A percentile compares a stretch with the other conserved stretches of the same genome.
These are phyloP conservation scores for Natrix natrix DNA, from an alignment of 2,797 vertebrate genomes.

Conservation along the genomic window DNA sequence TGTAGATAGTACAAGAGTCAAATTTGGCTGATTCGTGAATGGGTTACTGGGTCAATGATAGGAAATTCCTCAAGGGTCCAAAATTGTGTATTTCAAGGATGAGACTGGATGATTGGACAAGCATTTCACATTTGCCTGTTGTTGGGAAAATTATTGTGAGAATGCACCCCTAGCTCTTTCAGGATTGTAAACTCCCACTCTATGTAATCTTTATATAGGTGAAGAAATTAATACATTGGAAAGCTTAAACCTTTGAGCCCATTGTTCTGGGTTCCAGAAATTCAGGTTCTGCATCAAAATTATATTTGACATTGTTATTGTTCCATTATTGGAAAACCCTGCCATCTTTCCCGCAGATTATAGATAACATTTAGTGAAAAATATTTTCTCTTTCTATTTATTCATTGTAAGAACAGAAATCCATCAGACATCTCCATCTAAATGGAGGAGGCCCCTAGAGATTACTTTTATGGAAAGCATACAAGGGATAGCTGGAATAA, in stretches of 20 bases:
- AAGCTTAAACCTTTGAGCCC: neutral
- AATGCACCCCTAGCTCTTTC: neutral
- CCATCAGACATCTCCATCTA: neutral
- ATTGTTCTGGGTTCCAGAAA: neutral
- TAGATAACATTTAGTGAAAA: slow-evolving; percentile 2
- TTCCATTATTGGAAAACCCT: neutral
- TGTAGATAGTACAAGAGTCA: neutral
- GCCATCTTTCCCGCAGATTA: neutral
- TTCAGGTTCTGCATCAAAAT: neutral
- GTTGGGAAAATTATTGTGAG: neutral
- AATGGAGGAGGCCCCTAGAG: neutral
- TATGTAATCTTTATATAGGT: neutral
- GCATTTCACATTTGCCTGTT: neutral
- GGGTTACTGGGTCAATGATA: neutral
- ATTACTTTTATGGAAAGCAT: neutral
- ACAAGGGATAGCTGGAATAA: neutral
- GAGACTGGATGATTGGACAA: neutral
- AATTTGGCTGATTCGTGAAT: neutral
- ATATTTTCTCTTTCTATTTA: neutral
- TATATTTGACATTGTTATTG: neutral
- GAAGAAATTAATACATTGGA: neutral
- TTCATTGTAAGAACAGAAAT: neutral
- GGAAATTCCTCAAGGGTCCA: neutral
- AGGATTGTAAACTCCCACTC: neutral
- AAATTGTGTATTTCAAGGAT: no score